Percentiles rank a stretch among this genome's conserved stretches.
These are phyloP conservation scores for Andrena trimmerana DNA, from an alignment of 2,888 invertebrate species.

Conservation along the genomic window DNA sequence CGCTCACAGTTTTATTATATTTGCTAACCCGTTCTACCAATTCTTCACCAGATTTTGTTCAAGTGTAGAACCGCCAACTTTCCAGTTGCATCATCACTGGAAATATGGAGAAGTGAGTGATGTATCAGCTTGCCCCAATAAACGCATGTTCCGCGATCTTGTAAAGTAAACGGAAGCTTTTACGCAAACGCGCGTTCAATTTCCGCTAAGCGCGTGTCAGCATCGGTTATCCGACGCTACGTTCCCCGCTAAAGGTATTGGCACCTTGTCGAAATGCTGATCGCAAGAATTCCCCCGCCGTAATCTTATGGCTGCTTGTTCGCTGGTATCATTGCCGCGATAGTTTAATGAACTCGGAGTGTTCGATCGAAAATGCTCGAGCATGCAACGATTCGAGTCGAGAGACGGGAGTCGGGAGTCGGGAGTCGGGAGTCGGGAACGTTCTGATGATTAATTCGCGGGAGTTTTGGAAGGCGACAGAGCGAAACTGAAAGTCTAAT, in stretches of 20 bases:
- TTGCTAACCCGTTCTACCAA: no score
- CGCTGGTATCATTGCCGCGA: neutral
- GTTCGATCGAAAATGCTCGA: neutral
- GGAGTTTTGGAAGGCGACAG: neutral
- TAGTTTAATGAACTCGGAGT: neutral
- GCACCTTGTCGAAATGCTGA: constrained; percentile 12
- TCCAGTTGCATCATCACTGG: no score
- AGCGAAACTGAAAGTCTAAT: constrained; percentile 27
- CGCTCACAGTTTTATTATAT: no score
- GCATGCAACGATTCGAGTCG: neutral
- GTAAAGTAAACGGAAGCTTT: neutral
- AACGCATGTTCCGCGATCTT: neutral
- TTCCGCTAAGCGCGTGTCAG: constrained; percentile 7
- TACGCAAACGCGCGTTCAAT: constrained; percentile 7
- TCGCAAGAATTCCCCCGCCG: neutral
- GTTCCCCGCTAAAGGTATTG: neutral
- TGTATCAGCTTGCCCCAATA: neutral
- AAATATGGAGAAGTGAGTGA: neutral
- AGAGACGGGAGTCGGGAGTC: neutral
- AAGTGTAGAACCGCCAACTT: no score
- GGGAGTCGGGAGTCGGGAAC: neutral
- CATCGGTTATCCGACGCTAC: neutral
- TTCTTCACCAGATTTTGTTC: no score
- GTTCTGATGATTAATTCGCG: constrained; percentile 4
- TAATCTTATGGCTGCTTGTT: neutral